phyloP scores from a whole-genome alignment of 2,888 invertebrate genomes.

The Mesorhabditis belari region DNA sequence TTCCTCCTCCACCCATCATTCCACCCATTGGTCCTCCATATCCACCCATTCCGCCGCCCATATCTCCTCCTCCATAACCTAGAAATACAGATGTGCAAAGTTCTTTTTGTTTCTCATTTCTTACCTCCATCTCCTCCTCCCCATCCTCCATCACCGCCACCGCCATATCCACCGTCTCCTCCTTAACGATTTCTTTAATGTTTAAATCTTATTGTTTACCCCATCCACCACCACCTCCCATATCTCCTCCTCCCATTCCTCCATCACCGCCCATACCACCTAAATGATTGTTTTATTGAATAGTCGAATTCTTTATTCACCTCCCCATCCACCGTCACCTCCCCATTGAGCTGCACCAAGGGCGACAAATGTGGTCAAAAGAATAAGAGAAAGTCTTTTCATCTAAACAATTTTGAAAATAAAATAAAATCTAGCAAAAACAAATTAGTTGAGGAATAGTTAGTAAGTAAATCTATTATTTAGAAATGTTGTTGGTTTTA shows the following conservation, averaged over 20 bases:
- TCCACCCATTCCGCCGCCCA: slow-evolving; percentile 19
- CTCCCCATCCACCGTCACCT: slow-evolving; percentile 28
- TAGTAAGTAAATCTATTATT: too few species aligned
- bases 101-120: slow-evolving; percentile 1
- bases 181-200: slow-evolving; percentile 13
- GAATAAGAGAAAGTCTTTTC: slow-evolving; percentile 7
- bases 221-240: slow-evolving; percentile 24
- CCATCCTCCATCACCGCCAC: slow-evolving; percentile 10
- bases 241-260: slow-evolving; percentile 21
- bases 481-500: too few species aligned
- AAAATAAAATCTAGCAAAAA: too few species aligned
- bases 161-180: slow-evolving; percentile 12
- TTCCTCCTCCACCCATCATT: too few species aligned
- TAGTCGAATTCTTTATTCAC: background rate
- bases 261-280: slow-evolving; percentile 17
- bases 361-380: slow-evolving; percentile 24
- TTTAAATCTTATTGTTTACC: slow-evolving; percentile 5
- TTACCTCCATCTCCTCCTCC: slow-evolving; percentile 6
- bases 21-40: too few species aligned
- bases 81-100: background rate
- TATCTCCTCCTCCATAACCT: slow-evolving; percentile 18
- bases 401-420: background rate
- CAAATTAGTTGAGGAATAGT: too few species aligned
- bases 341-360: slow-evolving; percentile 36
- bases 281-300: background rate